Evolutionary conservation across 2,888 invertebrate species (phyloP).

Genomic region (Branchellion lobata): DNA sequence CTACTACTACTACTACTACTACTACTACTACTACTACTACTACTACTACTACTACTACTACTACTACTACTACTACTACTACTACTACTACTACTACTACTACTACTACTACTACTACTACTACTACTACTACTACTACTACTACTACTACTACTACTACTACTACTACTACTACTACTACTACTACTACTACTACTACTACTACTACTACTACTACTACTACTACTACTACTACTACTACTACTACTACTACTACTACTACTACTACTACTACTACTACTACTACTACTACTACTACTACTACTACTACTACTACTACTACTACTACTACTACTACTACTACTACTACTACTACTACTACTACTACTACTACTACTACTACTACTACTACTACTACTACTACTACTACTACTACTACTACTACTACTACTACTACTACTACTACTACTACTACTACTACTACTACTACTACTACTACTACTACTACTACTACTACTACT

Average conservation of each 20-base stretch:
- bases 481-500: not conserved
- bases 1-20: no score
- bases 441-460: not conserved
- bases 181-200: no score
- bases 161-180: no score
- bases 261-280: not conserved
- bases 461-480: not conserved
- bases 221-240: no score
- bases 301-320: not conserved
- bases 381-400: constrained; percentile 33
- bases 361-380: constrained; percentile 36
- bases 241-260: not conserved
- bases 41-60: no score
- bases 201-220: no score
- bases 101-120: no score
- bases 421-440: constrained; percentile 10
- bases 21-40: no score
- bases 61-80: no score
- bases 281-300: not conserved
- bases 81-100: no score
- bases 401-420: constrained; percentile 33
- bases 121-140: no score
- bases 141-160: no score
- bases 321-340: constrained; percentile 32
- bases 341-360: constrained; percentile 8